Evolutionary conservation across 1,140 invertebrate genomes (phyloP).

Genomic region (Aphidius gifuensis): DNA sequence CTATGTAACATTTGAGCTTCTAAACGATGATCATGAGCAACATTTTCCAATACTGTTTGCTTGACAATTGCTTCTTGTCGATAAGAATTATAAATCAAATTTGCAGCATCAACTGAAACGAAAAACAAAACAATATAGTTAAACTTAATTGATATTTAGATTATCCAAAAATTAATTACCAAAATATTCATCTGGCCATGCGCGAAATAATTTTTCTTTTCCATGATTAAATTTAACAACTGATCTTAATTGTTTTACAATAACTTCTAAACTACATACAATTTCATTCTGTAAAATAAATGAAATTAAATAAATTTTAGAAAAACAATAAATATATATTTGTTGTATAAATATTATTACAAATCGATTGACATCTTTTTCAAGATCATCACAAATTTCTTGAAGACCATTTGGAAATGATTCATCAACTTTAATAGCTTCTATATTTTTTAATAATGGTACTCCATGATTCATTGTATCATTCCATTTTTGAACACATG

Average conservation of each 20-base stretch:
- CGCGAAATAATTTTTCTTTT: constrained; percentile 34
- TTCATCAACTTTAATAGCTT: constrained; percentile 29
- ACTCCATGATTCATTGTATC: constrained; percentile 34
- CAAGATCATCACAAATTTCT: constrained; percentile 37
- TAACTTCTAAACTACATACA: constrained; percentile 33
- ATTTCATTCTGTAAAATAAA: constrained; percentile 32
- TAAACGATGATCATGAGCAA: constrained; percentile 37
- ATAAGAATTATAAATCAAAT: constrained; percentile 36
- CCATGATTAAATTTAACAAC: constrained; percentile 27
- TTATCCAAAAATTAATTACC: constrained; percentile 22
- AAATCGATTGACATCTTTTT: constrained; percentile 33
- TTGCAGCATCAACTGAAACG: constrained; percentile 29
- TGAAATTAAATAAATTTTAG: neutral
- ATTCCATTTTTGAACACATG: constrained; percentile 44
- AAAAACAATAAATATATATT: neutral
- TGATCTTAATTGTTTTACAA: constrained; percentile 32
- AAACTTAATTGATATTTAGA: too few species aligned
- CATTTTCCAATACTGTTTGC: constrained; percentile 38
- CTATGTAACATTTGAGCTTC: constrained; percentile 39
- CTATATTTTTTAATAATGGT: constrained; percentile 36
- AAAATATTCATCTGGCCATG: constrained; percentile 38
- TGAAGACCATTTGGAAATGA: constrained; percentile 32
- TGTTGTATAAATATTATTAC: constrained; percentile 24
- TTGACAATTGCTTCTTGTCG: constrained; percentile 34
- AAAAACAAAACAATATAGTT: constrained; percentile 8